Percentiles rank a stretch among this genome's conserved stretches.
Evolutionary conservation across 2,797 vertebrate genomes (phyloP).

Genomic region (Danio albolineatus): DNA sequence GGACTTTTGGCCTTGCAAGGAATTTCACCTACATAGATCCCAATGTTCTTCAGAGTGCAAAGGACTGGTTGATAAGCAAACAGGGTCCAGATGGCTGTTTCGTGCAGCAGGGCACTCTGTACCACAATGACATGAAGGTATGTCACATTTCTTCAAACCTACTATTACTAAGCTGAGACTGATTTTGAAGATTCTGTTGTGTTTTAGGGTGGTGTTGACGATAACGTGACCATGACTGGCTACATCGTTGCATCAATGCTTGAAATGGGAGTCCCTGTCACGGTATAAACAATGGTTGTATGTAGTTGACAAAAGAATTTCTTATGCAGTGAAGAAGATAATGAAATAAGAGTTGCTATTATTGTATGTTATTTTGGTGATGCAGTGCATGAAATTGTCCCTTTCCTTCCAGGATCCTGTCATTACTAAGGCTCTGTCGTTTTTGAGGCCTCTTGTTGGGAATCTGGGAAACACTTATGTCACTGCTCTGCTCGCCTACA

Average conservation of each 20-base stretch:
- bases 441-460: background rate
- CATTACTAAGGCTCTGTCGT: background rate
- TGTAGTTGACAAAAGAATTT: no score
- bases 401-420: background rate
- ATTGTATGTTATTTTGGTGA: no score
- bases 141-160: background rate
- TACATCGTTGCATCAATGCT: slow-evolving; percentile 59
- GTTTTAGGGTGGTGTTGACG: slow-evolving; percentile 60
- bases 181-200: background rate
- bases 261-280: slow-evolving; percentile 15
- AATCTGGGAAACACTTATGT: background rate
- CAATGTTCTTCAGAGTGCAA: slow-evolving; percentile 69
- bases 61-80: slow-evolving; percentile 72
- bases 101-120: slow-evolving; percentile 74
- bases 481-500: background rate
- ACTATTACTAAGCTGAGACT: no score
- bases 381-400: no score
- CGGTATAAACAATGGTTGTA: no score
- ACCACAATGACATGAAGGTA: slow-evolving; percentile 85
- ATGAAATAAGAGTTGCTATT: no score
- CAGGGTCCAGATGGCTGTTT: slow-evolving; percentile 81
- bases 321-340: no score
- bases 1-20: slow-evolving; percentile 78
- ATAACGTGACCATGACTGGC: slow-evolving; percentile 59
- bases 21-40: slow-evolving; percentile 81